Evolutionary conservation across 1,140 invertebrate species (phyloP), one percentile per base, ranked within the genome.

Genomic region (Gonioctena quinquepunctata): DNA sequence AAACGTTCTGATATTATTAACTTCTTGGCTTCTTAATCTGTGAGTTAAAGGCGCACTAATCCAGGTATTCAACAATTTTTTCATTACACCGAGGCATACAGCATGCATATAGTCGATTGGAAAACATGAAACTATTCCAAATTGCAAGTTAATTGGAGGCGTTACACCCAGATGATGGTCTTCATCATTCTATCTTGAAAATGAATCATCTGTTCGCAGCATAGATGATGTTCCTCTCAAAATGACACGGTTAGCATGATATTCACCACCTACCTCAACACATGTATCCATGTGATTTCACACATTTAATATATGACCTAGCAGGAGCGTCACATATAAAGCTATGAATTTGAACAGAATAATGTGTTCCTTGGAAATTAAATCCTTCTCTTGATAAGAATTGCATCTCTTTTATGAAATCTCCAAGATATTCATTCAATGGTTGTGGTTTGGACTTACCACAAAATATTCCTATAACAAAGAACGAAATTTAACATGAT

Each of bases 311-410:
- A 42, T 59, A 67, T 54, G 71, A 27, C 28, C 64, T 56, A 8
- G 74, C 71, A 22, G 71, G 74, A 11, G 74, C 61, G 63, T 76
- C 71, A 33, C 69, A 71, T 52, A 71, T 59, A 60, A 72, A 73
- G 49, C 56, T 61, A 62, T 64, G 22, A 16, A 71, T 57, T 62
- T 71, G 59, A 19, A 67, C 22, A 11, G 23, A 26, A 23, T 68
- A 68, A 13, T 49, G 0, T 18, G 27, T 16, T 11, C 11, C 16
- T 54, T 62, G n/a, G 13, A 56, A 22, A 25, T n/a, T 8, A 50
- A 64, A 21, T 67, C 64, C 64, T 28, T 68, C 16, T 54, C 4
- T 18, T 6, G 59, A 25, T 1, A 71, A 23, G 13, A 54, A n/a
- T 68, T 71, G 25, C 6, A 28, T 6, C 50, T 71, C 64, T 25